Evolutionary conservation across 2,888 invertebrate species (phyloP), one percentile per base, ranked within the genome.

Genomic region (Caenorhabditis uteleia): DNA sequence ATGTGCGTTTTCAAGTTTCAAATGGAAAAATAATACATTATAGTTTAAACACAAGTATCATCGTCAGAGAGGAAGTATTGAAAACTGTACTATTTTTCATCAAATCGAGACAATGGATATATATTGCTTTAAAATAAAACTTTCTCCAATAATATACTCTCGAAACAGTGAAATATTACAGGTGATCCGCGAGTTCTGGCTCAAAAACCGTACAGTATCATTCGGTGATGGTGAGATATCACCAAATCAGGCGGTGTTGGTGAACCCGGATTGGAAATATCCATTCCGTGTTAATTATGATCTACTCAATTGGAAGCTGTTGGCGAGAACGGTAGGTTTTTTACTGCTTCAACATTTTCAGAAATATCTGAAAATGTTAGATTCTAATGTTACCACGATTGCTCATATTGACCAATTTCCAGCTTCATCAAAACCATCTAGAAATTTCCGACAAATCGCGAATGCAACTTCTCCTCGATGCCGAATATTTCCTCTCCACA

Each of bases 261-360:
- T 74, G 4, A 82, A 82, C 60, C 82, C 82, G 1, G 77, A 82
- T 29, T 82, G 79, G 78, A 62, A 77, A 8, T 82, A 75, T 50
- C 78, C 82, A 14, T 80, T 72, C 48, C 68, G 77, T 29, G 79
- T 82, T 38, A 82, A 82, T 42, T 82, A 82, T 50, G 82, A 82
- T 55, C 44, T 72, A 18, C 49, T 70, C 27, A 82, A 82, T 47
- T 82, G 82, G 82, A 75, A 71, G 34, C 56, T 82, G 51, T 27
- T 82, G 2, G 80, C 81, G 10, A 62, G 74, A 78, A 50, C 43
- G 47, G n/a, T n/a, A n/a, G n/a, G n/a, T n/a, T n/a, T n/a, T n/a
- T n/a, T n/a, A n/a, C n/a, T 10, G 31, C 12, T 16, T 16, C 12
- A 29, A 7, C 8, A 29, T 29, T 23, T 27, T 20, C 12, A 16